Evolutionary conservation across 2,113 vertebrate species (phyloP), one percentile per base, ranked within the genome.

Genomic region (Trachemys scripta): DNA sequence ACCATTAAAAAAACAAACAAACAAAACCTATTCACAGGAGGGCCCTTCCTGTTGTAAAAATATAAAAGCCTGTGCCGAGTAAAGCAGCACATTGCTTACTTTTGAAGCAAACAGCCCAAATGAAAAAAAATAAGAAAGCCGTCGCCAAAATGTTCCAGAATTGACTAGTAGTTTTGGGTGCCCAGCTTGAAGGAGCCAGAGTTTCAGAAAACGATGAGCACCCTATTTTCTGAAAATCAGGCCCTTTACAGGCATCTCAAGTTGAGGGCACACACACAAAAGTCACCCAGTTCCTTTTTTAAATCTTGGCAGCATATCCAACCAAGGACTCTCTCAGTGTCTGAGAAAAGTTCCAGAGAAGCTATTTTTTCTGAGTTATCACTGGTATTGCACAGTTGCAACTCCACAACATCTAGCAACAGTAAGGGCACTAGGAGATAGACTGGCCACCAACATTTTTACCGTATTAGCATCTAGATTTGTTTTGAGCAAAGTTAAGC

Each of bases 171-270:
- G 90, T 88, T 82, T 59, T 45, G 42, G 13, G 25, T 93, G 62
- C 62, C 49, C 65, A 16, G 17, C 54, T 90, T n/a, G 50, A 82
- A 90, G 96, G 91, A 10, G 5, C 0, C 69, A 45, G 54, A 91
- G 72, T 92, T 95, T 93, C 94, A 90, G 85, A 87, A 49, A 94
- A 84, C 78, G 94, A 92, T 65, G 89, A 91, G 93, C 87, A 95
- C 88, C 93, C 80, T 69, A n/a, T 72, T 69, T 85, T 54, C 25
- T 91, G 90, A 92, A 97, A 93, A 93, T 25, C 25, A 94, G 90
- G 90, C 57, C 85, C 89, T 88, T 62, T 95, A 85, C 80, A 93
- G 96, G 94, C 54, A 95, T 85, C 96, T 95, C 85, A 95, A 90
- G 89, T 86, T 47, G 75, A 47, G 45, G 11, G 47, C 25, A 45